Percentiles rank a stretch among this genome's conserved stretches.
Evolutionary conservation across 2,888 invertebrate genomes (phyloP).

Genomic region (Caenorhabditis auriculariae): DNA sequence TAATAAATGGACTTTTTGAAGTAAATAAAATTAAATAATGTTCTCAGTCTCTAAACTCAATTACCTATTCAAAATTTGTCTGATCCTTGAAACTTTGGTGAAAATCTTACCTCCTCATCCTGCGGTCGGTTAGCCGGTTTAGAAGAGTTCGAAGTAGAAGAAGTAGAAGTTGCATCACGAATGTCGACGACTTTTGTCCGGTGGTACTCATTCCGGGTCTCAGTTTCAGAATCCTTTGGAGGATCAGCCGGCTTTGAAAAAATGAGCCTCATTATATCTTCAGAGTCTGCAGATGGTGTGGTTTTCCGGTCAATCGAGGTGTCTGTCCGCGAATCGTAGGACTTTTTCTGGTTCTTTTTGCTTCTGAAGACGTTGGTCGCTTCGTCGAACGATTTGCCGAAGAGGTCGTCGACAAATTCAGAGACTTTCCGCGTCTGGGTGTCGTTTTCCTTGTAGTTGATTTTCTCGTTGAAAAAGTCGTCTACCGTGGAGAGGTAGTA

Average conservation of each 20-base stretch:
- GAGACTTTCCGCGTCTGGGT: conserved; percentile 16
- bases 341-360: not conserved
- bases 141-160: too few species aligned
- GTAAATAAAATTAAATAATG: too few species aligned
- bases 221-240: not conserved
- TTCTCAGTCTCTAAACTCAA: too few species aligned
- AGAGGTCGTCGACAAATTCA: conserved; percentile 34
- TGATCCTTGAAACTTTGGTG: not conserved
- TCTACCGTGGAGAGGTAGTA: too few species aligned
- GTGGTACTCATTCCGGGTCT: too few species aligned
- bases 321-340: conserved; percentile 23
- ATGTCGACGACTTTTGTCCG: not conserved
- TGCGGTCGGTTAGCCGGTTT: too few species aligned
- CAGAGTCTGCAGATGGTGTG: not conserved
- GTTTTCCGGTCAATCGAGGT: conserved; percentile 34
- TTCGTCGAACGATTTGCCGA: conserved; percentile 35
- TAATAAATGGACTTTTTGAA: conserved; percentile 9
- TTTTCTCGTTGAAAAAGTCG: too few species aligned
- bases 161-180: too few species aligned
- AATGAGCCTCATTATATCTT: not conserved
- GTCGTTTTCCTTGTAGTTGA: not conserved
- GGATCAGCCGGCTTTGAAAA: too few species aligned
- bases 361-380: conserved; percentile 20
- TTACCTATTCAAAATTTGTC: too few species aligned
- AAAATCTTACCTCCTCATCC: not conserved